phyloP scores from a whole-genome alignment of 2,888 invertebrate genomes.

The Nudaria mundana region DNA sequence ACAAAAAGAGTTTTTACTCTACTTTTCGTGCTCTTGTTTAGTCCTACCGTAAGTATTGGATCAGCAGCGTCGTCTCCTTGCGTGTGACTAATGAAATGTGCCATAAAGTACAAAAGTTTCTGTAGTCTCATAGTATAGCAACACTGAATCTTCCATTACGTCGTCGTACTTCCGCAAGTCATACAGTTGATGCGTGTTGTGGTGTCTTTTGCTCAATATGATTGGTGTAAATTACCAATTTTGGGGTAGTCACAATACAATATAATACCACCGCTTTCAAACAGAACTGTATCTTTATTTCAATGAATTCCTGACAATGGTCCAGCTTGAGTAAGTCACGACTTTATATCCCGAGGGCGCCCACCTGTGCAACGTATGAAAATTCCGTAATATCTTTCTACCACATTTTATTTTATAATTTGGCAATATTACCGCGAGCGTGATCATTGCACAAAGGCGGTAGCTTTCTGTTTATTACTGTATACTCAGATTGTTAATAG shows the following conservation, averaged over 20 bases:
- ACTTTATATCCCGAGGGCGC: conserved; percentile 58
- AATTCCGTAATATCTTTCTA: conserved; percentile 52
- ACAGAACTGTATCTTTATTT: conserved; percentile 48
- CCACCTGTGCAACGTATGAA: conserved; percentile 69
- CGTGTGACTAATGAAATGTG: too few species aligned
- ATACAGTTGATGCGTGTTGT: conserved; percentile 25
- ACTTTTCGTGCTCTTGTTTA: too few species aligned
- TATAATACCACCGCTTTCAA: conserved; percentile 39
- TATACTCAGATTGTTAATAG: conserved; percentile 8
- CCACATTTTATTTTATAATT: conserved; percentile 52
- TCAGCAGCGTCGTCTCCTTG: too few species aligned
- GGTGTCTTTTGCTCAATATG: conserved; percentile 25
- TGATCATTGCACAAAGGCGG: conserved; percentile 52
- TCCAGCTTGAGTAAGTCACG: conserved; percentile 70
- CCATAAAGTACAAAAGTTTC: too few species aligned
- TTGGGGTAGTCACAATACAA: conserved; percentile 48
- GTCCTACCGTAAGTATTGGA: too few species aligned
- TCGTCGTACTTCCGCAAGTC: conserved; percentile 25
- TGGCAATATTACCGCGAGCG: conserved; percentile 50
- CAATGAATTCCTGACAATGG: conserved; percentile 56
- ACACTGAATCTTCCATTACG: not conserved
- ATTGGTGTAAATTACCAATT: conserved; percentile 55
- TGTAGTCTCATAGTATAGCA: too few species aligned
- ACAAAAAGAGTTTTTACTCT: too few species aligned
- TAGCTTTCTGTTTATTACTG: conserved; percentile 37